Conservation (phyloP, 2,113 vertebrate species). For the Seriola aureovittata region DNA sequence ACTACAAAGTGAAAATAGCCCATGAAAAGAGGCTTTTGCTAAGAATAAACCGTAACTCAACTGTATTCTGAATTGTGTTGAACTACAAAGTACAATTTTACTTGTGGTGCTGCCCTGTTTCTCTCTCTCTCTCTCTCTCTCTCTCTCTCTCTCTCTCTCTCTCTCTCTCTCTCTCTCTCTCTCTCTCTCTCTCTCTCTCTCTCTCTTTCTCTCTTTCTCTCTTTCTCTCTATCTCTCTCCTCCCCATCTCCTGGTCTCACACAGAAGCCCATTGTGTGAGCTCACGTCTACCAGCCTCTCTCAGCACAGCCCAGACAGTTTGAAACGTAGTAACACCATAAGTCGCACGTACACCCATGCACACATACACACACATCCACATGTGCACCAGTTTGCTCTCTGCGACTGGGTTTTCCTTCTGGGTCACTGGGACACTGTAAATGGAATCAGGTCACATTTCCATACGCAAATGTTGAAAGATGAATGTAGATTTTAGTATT, state of each 20-base stretch:
- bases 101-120: slow-evolving; percentile 2
- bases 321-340: slow-evolving; percentile 35
- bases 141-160: slow-evolving; percentile 14
- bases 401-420: slow-evolving; percentile 39
- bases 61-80: slow-evolving; percentile 20
- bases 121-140: slow-evolving; percentile 1
- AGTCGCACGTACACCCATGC: slow-evolving; percentile 1
- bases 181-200: slow-evolving; percentile 3
- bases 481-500: slow-evolving; percentile 6
- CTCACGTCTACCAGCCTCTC: slow-evolving; percentile 48
- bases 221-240: slow-evolving; percentile 45
- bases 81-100: slow-evolving; percentile 24
- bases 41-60: not conserved
- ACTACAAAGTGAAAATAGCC: not conserved
- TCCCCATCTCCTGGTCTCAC: slow-evolving; percentile 37
- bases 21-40: not conserved
- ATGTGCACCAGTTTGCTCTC: slow-evolving; percentile 1
- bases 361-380: slow-evolving; percentile 15
- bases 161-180: slow-evolving; percentile 41
- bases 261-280: slow-evolving; percentile 75
- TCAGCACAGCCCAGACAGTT: slow-evolving; percentile 40
- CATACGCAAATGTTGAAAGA: slow-evolving; percentile 4
- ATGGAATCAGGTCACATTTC: slow-evolving; percentile 46
- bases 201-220: slow-evolving; percentile 14
- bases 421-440: slow-evolving; percentile 55